A percentile compares a stretch with the other conserved stretches of the same genome.
These are phyloP conservation scores for Holothuria glaberrima DNA, from an alignment of 35 echinoderm and acorn worm species.

Conservation along the genomic window DNA sequence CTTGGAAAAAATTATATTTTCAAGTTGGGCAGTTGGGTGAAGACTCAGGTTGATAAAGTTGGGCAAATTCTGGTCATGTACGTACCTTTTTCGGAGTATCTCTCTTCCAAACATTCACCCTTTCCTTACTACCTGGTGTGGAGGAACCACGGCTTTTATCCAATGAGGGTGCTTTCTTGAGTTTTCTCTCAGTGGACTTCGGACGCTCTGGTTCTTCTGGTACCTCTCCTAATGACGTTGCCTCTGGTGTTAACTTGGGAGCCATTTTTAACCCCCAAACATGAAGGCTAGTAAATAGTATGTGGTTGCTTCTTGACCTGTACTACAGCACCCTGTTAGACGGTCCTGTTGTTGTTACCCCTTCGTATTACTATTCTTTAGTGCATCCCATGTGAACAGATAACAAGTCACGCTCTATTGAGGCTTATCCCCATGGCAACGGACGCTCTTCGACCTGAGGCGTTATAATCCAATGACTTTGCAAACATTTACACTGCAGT, in stretches of 20 bases:
- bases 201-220: not conserved
- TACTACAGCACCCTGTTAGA: not conserved
- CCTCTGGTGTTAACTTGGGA: slow-evolving; percentile 41
- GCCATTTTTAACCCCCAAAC: not conserved
- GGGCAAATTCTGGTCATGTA: not conserved
- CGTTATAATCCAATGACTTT: too few species aligned
- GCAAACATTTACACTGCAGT: too few species aligned
- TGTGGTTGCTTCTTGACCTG: too few species aligned
- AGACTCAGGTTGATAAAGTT: not conserved
- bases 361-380: not conserved
- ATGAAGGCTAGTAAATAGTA: not conserved
- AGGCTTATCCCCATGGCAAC: slow-evolving; percentile 37
- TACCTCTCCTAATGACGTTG: not conserved
- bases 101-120: not conserved
- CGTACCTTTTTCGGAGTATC: slow-evolving; percentile 37
- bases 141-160: slow-evolving; percentile 13
- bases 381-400: not conserved
- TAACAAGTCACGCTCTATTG: not conserved
- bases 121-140: not conserved
- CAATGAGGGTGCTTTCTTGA: not conserved
- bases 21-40: not conserved
- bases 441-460: slow-evolving; percentile 40
- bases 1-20: not conserved
- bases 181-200: not conserved
- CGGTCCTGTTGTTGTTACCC: not conserved